These are phyloP conservation scores for Papilio glaucus DNA, from an alignment of 1,140 invertebrate genomes.

Conservation along the genomic window DNA sequence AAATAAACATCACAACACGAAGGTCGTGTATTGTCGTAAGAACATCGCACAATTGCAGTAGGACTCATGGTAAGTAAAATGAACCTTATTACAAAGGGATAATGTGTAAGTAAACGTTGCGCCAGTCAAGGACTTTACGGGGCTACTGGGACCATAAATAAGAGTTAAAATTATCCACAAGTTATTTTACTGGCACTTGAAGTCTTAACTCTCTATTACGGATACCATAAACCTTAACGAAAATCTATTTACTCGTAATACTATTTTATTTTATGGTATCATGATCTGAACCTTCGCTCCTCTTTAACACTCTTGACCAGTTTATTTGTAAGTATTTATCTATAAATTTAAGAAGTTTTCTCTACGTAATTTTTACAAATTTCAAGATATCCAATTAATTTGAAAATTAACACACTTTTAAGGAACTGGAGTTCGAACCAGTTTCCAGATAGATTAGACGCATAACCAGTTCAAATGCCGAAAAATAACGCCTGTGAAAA, in stretches of 20 bases:
- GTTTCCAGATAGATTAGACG: no score
- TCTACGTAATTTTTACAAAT: no score
- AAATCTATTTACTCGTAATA: slow-evolving; percentile 9
- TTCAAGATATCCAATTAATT: no score
- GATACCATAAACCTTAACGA: neutral
- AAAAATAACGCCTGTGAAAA: no score
- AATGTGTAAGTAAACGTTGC: neutral
- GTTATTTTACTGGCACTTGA: slow-evolving; percentile 30
- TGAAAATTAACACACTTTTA: no score
- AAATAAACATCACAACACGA: neutral
- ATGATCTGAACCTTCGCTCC: neutral
- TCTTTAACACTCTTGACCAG: neutral
- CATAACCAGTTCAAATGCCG: no score
- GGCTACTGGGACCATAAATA: slow-evolving; percentile 32
- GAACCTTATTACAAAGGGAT: neutral
- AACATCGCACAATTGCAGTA: neutral
- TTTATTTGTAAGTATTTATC: no score
- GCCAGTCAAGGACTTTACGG: neutral
- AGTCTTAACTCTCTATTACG: slow-evolving; percentile 20
- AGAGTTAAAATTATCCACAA: slow-evolving; percentile 34
- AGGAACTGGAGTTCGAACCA: no score
- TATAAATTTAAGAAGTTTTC: no score
- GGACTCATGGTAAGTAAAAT: neutral
- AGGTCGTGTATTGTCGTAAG: neutral
- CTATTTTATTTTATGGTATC: slow-evolving; percentile 9